Evolutionary conservation across 53 echinoderm and acorn worm species (phyloP).

Genomic region (Luidia sarsii): DNA sequence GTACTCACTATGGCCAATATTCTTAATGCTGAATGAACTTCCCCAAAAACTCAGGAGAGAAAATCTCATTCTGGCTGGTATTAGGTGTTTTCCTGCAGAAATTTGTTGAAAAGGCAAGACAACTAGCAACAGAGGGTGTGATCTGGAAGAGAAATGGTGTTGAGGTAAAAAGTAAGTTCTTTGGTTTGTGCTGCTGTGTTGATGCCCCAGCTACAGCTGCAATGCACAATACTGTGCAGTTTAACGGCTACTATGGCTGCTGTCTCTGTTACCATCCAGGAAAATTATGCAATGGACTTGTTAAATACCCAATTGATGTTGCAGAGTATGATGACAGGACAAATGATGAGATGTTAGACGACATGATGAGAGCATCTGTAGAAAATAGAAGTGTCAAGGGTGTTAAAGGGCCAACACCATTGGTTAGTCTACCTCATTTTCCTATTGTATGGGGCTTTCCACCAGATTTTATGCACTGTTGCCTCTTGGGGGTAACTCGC

Average conservation of each 20-base stretch:
- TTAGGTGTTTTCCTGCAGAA: conserved; percentile 57
- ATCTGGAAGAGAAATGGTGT: conserved; percentile 35
- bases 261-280: conserved; percentile 61
- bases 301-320: conserved; percentile 68
- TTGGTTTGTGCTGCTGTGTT: conserved; percentile 54
- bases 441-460: conserved; percentile 63
- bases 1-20: conserved; percentile 62
- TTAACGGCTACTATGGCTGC: conserved; percentile 63
- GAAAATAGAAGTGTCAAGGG: conserved; percentile 43
- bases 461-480: conserved; percentile 59
- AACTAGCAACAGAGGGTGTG: conserved; percentile 50
- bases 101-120: conserved; percentile 60
- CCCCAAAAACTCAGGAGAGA: conserved; percentile 42
- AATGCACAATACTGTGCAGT: conserved; percentile 59
- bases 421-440: conserved; percentile 55
- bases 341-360: conserved; percentile 56
- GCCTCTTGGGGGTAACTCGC: conserved; percentile 46
- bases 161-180: conserved; percentile 37
- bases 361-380: conserved; percentile 42
- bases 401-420: conserved; percentile 62
- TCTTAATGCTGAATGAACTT: conserved; percentile 55
- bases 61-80: conserved; percentile 53
- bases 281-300: neutral
- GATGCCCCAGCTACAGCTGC: conserved; percentile 60
- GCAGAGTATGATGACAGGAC: conserved; percentile 38